Conservation (phyloP, 64 coral and sea anemone species). For the Montipora foliosa region DNA sequence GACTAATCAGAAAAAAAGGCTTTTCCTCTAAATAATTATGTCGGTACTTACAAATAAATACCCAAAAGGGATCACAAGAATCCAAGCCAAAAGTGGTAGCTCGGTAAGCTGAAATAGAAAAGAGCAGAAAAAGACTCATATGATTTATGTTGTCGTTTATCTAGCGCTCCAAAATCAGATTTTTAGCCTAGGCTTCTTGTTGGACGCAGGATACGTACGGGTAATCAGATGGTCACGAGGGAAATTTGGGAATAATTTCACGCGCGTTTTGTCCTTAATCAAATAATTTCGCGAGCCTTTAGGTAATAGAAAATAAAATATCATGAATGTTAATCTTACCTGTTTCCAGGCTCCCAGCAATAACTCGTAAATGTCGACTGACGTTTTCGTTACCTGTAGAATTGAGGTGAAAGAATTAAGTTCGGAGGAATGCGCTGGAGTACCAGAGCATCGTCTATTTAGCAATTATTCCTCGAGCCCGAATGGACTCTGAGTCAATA, state of each 20-base stretch:
- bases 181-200: too few relatives aligned
- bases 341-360: too few relatives aligned
- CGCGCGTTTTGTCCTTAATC: too few relatives aligned
- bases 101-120: not conserved
- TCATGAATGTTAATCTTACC: too few relatives aligned
- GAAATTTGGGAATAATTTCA: too few relatives aligned
- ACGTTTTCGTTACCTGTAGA: not conserved
- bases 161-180: too few relatives aligned
- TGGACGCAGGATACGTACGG: not conserved
- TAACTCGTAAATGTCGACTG: too few relatives aligned
- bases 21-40: not conserved
- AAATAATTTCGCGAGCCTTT: not conserved
- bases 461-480: too few relatives aligned
- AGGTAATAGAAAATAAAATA: not conserved
- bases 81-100: not conserved
- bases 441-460: too few relatives aligned
- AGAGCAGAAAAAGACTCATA: not conserved
- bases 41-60: constrained; percentile 4
- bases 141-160: not conserved
- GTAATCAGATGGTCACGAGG: not conserved
- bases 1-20: too few relatives aligned
- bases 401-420: not conserved
- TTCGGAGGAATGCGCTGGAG: too few relatives aligned
- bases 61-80: not conserved
- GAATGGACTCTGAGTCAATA: too few relatives aligned